Evolutionary conservation across 1,140 invertebrate species (phyloP), one percentile per base, ranked within the genome.

Genomic region (Aleiodes sp.): DNA sequence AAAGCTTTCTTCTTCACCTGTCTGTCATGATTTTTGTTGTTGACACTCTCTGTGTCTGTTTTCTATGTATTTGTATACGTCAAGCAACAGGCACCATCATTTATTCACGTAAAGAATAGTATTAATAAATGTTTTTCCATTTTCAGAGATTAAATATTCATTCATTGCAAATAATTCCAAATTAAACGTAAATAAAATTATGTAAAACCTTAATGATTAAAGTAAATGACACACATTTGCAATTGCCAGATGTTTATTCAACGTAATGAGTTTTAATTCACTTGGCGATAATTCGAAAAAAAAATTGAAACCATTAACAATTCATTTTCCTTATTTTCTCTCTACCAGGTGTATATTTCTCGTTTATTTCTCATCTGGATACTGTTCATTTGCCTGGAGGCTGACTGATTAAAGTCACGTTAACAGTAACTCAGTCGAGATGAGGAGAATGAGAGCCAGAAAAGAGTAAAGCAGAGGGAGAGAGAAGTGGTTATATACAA

Each of bases 361-460:
- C 52, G 14, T 37, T 39, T 60, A 61, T 61, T 41, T 61, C 59
- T 61, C 31, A 28, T 37, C 33, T 28, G 19, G 39, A n/a, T 29
- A 26, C n/a, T 68, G 56, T 68, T 68, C 65, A 61, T 68, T 68
- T 68, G 65, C 35, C 19, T 10, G 52, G 41, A 46, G 41, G 37
- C 2, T 7, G 31, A 60, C 31, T 59, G 56, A 67, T 67, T 59
- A 67, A 59, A 59, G 56, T 66, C 46, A 64, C 28, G 31, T 63
- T 66, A 52, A 66, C 29, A 29, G 26, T 28, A 67, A 33, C 65
- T 63, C 31, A 35, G 14, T n/a, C n/a, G n/a, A n/a, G n/a, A n/a
- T n/a, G n/a, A n/a, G n/a, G n/a, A n/a, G n/a, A n/a, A n/a, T n/a
- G n/a, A n/a, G n/a, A n/a, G n/a, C n/a, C n/a, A n/a, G n/a, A n/a